phyloP scores from a whole-genome alignment of 2,797 vertebrate genomes.

The Astyanax mexicanus region DNA sequence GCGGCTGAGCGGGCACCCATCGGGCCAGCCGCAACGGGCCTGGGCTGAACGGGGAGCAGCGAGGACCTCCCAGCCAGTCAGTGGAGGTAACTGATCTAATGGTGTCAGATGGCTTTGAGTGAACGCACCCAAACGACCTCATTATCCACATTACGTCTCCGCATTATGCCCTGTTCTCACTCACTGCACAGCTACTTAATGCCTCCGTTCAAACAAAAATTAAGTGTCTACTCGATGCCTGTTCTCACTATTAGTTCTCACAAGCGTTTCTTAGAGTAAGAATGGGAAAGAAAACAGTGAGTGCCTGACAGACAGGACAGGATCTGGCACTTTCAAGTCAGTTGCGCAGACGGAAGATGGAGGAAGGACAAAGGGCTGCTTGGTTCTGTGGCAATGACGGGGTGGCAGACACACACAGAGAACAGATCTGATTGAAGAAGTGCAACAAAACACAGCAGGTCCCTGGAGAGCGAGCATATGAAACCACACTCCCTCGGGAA shows the following conservation, averaged over 20 bases:
- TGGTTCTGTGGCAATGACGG: slow-evolving; percentile 10
- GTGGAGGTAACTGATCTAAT: slow-evolving; percentile 57
- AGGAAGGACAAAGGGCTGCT: slow-evolving; percentile 20
- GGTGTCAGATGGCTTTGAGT: slow-evolving; percentile 54
- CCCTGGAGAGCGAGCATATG: slow-evolving; percentile 32
- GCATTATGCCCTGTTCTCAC: slow-evolving; percentile 4
- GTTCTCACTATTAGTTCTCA: slow-evolving; percentile 3
- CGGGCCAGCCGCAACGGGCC: slow-evolving; percentile 17
- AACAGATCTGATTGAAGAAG: slow-evolving; percentile 39
- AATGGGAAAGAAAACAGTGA: not conserved
- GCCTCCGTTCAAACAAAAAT: slow-evolving; percentile 2
- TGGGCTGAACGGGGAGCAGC: slow-evolving; percentile 6
- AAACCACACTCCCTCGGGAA: slow-evolving; percentile 32
- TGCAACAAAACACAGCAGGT: slow-evolving; percentile 41
- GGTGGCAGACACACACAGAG: slow-evolving; percentile 21
- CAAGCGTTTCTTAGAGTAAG: slow-evolving; percentile 11
- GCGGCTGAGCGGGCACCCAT: slow-evolving; percentile 16
- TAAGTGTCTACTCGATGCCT: not conserved
- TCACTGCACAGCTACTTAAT: slow-evolving; percentile 2
- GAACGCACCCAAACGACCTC: slow-evolving; percentile 41
- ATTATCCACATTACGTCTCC: slow-evolving; percentile 40
- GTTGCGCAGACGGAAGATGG: slow-evolving; percentile 11
- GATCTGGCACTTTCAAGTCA: not conserved
- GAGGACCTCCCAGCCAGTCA: slow-evolving; percentile 38
- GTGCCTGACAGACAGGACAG: not conserved